A percentile compares a stretch with the other conserved stretches of the same genome.
Conservation (phyloP, 2,113 vertebrate species). For the Entelurus aequoreus region DNA sequence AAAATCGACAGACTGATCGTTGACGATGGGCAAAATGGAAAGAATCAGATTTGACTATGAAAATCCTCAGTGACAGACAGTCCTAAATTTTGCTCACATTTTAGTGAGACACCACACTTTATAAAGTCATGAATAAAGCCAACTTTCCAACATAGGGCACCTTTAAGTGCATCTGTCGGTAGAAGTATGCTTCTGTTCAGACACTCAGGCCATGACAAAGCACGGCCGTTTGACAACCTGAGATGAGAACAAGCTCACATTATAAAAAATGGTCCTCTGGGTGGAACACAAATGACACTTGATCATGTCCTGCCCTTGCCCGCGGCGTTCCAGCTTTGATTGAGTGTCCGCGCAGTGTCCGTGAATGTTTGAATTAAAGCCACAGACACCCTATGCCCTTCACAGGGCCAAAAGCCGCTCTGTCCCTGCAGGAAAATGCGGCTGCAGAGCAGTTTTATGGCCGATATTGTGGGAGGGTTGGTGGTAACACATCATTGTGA, state of each 20-base stretch:
- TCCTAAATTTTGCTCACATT: no score
- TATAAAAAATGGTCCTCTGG: background rate
- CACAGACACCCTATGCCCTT: slow-evolving; percentile 55
- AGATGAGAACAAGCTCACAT: slow-evolving; percentile 3
- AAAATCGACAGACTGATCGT: no score
- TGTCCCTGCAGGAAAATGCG: slow-evolving; percentile 50
- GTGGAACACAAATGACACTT: slow-evolving; percentile 4
- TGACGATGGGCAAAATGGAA: no score
- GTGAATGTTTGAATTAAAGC: slow-evolving; percentile 58
- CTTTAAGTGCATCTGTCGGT: background rate
- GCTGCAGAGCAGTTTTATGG: slow-evolving; percentile 62
- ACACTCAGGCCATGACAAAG: background rate
- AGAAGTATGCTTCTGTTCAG: background rate
- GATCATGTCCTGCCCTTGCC: slow-evolving; percentile 32
- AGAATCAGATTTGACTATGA: no score
- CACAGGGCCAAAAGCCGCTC: slow-evolving; percentile 33
- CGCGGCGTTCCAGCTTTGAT: slow-evolving; percentile 19
- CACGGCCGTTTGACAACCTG: background rate
- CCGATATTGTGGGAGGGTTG: slow-evolving; percentile 53
- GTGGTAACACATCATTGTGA: slow-evolving; percentile 57
- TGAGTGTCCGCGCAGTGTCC: slow-evolving; percentile 33
- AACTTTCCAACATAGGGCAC: background rate
- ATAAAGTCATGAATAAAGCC: background rate
- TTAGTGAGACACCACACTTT: no score
- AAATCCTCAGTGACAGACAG: no score